Conservation (phyloP, 2,113 vertebrate species). For the Gopherus evgoodei region DNA sequence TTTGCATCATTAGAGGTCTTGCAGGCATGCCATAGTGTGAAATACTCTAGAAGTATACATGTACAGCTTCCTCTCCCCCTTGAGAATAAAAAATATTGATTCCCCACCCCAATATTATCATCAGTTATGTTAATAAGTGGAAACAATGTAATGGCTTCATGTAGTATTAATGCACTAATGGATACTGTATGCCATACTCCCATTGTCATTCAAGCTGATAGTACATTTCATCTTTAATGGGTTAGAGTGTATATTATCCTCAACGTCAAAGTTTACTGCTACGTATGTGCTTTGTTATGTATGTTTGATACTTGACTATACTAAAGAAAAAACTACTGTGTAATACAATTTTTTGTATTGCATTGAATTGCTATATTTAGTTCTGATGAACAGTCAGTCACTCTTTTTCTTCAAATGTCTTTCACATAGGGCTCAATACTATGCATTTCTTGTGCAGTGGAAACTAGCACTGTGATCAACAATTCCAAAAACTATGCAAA, state of each 20-base stretch:
- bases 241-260: constrained; percentile 10
- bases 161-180: constrained; percentile 74
- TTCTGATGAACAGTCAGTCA: constrained; percentile 38
- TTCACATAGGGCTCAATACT: not conserved
- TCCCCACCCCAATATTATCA: constrained; percentile 36
- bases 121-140: constrained; percentile 58
- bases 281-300: not conserved
- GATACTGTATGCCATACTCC: constrained; percentile 20
- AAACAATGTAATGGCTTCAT: constrained; percentile 64
- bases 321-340: not conserved
- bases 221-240: constrained; percentile 56
- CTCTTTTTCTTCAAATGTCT: not conserved
- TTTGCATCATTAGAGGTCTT: not conserved
- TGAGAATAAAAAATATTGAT: constrained; percentile 37
- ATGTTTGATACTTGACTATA: constrained; percentile 17
- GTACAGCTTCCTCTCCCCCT: not conserved
- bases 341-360: not conserved
- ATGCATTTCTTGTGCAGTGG: not conserved
- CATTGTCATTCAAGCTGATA: constrained; percentile 69
- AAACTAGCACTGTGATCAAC: not conserved
- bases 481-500: rapidly evolving
- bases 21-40: not conserved
- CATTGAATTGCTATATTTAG: not conserved
- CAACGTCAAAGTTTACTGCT: constrained; percentile 30
- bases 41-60: not conserved